A percentile compares a stretch with the other conserved stretches of the same genome.
Conservation (phyloP, 37 sponge, comb jelly and placozoan species). For the Halichondria panicea region DNA sequence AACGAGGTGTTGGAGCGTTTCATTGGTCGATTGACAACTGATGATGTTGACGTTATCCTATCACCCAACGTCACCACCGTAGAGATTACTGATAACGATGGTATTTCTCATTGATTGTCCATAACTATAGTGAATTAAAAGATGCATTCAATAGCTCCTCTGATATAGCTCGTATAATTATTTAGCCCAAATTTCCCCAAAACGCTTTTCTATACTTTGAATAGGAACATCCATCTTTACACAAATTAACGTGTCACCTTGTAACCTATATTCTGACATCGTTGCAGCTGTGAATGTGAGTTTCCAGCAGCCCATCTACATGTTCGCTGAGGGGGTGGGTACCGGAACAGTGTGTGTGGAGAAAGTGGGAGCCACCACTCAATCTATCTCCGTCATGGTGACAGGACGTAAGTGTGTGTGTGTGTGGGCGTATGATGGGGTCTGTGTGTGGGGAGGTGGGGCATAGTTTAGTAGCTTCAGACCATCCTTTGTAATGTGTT, state of each 20-base stretch:
- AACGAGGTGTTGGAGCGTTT: background rate
- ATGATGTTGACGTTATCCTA: background rate
- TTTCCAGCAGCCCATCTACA: conserved; percentile 12
- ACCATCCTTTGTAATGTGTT: too few relatives aligned
- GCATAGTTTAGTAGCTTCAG: too few relatives aligned
- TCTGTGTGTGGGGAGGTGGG: too few relatives aligned
- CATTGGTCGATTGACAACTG: background rate
- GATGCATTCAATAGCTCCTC: background rate
- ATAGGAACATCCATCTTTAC: too few relatives aligned
- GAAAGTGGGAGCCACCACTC: background rate
- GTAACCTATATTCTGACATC: background rate
- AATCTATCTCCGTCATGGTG: conserved; percentile 7
- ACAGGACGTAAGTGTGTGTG: conserved; percentile 40
- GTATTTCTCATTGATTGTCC: background rate
- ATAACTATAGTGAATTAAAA: background rate
- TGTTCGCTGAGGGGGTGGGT: conserved; percentile 10
- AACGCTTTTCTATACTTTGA: too few relatives aligned
- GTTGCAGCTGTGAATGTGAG: conserved; percentile 10
- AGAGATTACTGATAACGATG: background rate
- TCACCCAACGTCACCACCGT: background rate
- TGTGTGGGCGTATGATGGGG: too few relatives aligned
- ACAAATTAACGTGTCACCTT: background rate
- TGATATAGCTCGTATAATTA: too few relatives aligned
- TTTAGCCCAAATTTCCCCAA: too few relatives aligned
- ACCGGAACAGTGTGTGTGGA: conserved; percentile 11